These are phyloP conservation scores for Choloepus hoffmanni DNA, from an alignment of 2,113 vertebrate genomes.

Conservation along the genomic window DNA sequence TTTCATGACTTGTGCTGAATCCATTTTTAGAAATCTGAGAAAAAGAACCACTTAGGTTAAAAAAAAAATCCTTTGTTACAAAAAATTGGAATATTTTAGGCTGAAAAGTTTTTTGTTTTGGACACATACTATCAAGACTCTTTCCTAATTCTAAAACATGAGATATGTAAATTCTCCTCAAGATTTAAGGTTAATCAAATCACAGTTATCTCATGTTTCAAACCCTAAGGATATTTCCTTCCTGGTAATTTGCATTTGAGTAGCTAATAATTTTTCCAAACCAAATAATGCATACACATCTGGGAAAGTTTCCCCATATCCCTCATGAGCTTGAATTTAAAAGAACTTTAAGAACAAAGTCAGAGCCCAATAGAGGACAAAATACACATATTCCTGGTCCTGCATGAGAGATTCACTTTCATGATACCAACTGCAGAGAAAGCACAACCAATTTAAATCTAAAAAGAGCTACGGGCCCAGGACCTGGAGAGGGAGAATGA, in stretches of 20 bases:
- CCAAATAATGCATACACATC: constrained; percentile 37
- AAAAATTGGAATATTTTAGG: background rate
- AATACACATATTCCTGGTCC: constrained; percentile 38
- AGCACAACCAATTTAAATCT: constrained; percentile 60
- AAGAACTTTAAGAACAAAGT: constrained; percentile 73
- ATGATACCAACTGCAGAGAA: constrained; percentile 61
- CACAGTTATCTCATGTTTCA: background rate
- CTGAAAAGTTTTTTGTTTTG: background rate
- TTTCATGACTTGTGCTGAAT: background rate
- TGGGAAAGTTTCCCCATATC: constrained; percentile 67
- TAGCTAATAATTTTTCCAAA: constrained; percentile 67
- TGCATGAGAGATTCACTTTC: constrained; percentile 58
- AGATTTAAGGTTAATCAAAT: background rate
- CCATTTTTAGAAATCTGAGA: background rate
- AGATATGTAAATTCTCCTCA: constrained; percentile 18
- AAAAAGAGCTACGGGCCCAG: background rate
- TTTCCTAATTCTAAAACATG: background rate
- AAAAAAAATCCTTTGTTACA: constrained; percentile 20
- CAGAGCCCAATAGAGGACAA: constrained; percentile 73
- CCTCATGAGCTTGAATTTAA: constrained; percentile 62
- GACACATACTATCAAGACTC: background rate
- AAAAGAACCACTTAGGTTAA: background rate
- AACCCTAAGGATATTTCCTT: constrained; percentile 56
- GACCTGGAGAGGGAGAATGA: background rate
- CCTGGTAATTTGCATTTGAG: constrained; percentile 63